A percentile compares a stretch with the other conserved stretches of the same genome.
These are phyloP conservation scores for Dermatophagoides farinae DNA, from an alignment of 1,140 invertebrate species.

Conservation along the genomic window DNA sequence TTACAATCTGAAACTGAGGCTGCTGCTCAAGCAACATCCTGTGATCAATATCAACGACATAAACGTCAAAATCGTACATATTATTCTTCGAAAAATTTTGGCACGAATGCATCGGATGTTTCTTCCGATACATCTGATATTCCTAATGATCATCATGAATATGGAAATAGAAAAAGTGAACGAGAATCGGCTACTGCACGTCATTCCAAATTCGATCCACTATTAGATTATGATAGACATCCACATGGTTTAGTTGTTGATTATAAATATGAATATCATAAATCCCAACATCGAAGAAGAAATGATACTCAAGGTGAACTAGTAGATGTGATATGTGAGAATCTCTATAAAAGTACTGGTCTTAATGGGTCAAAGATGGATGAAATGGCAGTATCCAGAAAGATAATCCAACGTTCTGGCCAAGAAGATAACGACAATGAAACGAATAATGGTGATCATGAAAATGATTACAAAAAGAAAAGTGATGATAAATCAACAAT, in stretches of 20 bases:
- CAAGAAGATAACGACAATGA: background rate
- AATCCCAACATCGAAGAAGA: background rate
- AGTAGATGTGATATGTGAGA: conserved; percentile 1
- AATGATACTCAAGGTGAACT: background rate
- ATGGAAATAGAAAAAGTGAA: background rate
- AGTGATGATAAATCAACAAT: too few species aligned
- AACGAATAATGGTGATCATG: background rate
- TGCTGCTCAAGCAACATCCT: background rate
- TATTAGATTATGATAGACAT: conserved; percentile 3
- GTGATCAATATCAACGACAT: background rate
- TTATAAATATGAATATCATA: conserved; percentile 5
- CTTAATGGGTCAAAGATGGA: background rate
- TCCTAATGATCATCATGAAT: background rate
- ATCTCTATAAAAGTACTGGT: conserved; percentile 3
- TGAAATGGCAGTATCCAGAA: background rate
- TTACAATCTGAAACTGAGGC: background rate
- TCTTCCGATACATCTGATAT: background rate
- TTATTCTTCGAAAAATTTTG: background rate
- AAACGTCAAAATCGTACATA: background rate
- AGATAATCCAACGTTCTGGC: background rate
- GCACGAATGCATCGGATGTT: background rate
- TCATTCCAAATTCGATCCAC: background rate
- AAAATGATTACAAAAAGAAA: too few species aligned
- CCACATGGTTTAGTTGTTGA: background rate
- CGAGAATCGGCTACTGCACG: background rate